These are phyloP conservation scores for Achatina immaculata DNA, from an alignment of 1,140 invertebrate species.

Conservation along the genomic window DNA sequence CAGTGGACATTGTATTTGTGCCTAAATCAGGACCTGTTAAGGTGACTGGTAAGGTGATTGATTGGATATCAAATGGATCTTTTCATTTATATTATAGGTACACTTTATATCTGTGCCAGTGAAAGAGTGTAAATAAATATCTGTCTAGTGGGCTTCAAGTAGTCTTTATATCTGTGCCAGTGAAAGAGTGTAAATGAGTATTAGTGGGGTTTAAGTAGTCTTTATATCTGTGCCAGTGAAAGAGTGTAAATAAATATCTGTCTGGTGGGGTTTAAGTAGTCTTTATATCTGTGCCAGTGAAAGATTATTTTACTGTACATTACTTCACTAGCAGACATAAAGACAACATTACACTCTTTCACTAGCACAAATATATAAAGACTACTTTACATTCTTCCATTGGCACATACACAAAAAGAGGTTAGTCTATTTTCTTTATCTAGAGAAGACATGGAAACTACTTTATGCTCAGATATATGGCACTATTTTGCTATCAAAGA, in stretches of 20 bases:
- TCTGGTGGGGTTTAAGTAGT: background rate
- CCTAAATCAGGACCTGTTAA: constrained; percentile 71
- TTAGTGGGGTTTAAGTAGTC: background rate
- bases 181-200: background rate
- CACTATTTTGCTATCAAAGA: too few species aligned
- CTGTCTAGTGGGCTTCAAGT: background rate
- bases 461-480: too few species aligned
- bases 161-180: background rate
- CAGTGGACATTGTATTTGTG: constrained; percentile 29
- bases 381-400: too few species aligned
- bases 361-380: too few species aligned
- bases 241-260: background rate
- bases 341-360: background rate
- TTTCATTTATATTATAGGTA: background rate
- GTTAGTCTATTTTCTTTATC: too few species aligned
- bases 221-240: background rate
- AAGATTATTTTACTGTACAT: too few species aligned
- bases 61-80: background rate
- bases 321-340: too few species aligned
- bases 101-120: background rate
- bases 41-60: constrained; percentile 58
- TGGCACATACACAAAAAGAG: too few species aligned
- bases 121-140: background rate
- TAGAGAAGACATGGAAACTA: too few species aligned
- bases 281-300: background rate